Conservation (phyloP, 2,797 vertebrate genomes). For the Pantherophis vulpinus region DNA sequence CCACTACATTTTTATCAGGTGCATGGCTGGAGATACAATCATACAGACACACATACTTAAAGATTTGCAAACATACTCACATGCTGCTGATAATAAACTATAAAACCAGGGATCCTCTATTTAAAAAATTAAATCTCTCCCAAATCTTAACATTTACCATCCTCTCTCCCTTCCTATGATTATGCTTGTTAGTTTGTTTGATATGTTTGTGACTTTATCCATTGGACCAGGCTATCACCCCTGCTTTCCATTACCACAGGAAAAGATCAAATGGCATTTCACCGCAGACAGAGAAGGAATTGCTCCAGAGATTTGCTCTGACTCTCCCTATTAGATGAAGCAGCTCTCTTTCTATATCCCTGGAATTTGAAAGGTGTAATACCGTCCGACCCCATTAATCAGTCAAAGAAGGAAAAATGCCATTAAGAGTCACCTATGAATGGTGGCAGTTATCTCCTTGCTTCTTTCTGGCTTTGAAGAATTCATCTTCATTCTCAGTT, state of each 20-base stretch:
- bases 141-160: neutral
- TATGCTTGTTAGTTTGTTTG: neutral
- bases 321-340: neutral
- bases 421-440: neutral
- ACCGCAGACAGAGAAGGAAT: neutral
- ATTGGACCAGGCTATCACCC: neutral
- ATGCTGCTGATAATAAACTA: neutral
- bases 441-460: neutral
- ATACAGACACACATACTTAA: neutral
- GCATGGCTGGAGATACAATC: neutral
- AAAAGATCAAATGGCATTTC: neutral
- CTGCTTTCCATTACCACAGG: neutral
- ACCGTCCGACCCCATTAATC: neutral
- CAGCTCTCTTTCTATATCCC: neutral
- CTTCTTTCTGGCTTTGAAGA: neutral
- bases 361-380: neutral
- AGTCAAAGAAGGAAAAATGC: neutral
- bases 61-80: neutral
- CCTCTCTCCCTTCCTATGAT: neutral
- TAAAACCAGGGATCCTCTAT: neutral
- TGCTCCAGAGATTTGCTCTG: neutral
- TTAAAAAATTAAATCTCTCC: neutral
- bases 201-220: neutral
- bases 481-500: neutral
- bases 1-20: fast-evolving